Evolutionary conservation across 2,888 invertebrate genomes (phyloP), one percentile per base, ranked within the genome.

Genomic region (Mythimna vitellina): DNA sequence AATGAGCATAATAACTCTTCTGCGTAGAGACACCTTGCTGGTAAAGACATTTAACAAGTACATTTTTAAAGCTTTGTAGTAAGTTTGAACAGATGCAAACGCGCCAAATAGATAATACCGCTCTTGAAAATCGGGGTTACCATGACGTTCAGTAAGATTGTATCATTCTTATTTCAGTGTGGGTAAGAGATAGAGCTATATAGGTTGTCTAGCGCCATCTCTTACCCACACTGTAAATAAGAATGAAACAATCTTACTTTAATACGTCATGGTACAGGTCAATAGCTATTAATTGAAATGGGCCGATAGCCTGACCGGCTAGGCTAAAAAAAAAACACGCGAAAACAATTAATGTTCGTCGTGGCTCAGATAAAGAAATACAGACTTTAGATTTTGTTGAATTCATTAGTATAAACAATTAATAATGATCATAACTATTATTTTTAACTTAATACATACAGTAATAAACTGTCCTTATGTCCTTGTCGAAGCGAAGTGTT

Each of bases 401-500:
- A 54, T 22, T 22, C 22, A 3, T 51, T 42, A 22, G 20, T 14
- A 58, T 20, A 46, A 25, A n/a, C 25, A 38, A 38, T 5, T 0
- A n/a, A 38, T 42, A 1, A 49, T 49, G 22, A 54, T 72, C 1
- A 42, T 35, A 42, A 73, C n/a, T 56, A 49, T 38, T 38, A 49
- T 14, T 46, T 7, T 42, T n/a, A 57, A 57, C 9, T 46, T 66
- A 65, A 63, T 77, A 97, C 98, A 96, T 96, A 99, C 98, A 98
- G 92, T 46, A 98, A 95, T 38, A 98, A 92, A 85, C 97, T 97
- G 87, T 98, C 98, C 89, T 98, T 97, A 0, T 98, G 97, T 67
- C 99, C 99, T 89, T 97, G 97, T n/a, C 97, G 95, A n/a, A 98
- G 94, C 58, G 96, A 93, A 3, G 97, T 92, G 94, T 99, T 97